Evolutionary conservation across 2,113 vertebrate genomes (phyloP), one percentile per base, ranked within the genome.

Genomic region (Corapipo altera): DNA sequence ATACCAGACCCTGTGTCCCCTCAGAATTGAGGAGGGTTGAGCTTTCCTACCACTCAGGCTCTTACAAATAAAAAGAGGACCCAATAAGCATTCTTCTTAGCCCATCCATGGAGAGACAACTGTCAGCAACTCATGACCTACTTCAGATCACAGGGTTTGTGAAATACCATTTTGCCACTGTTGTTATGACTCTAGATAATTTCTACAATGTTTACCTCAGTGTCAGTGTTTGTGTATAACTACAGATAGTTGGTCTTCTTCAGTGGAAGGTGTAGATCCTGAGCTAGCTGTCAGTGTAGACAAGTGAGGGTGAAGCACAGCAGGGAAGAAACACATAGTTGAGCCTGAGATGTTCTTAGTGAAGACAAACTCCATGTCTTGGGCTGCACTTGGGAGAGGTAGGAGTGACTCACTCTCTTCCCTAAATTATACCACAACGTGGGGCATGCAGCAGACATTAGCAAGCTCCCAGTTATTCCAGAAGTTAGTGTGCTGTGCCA

Each of bases 401-500:
- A 88, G 52, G 79, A 92, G 77, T 96, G 96, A 97, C 51, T 94
- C 91, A 91, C 49, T 46, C 84, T 91, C 58, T 66, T 93, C 6
- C 15, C 74, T 94, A 88, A 97, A 96, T 94, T 89, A 82, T 61
- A 58, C 43, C 54, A 19, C 87, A 82, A n/a, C 0, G 6, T 87
- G 87, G 76, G 65, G 69, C 86, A 92, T 13, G 73, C 93, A 95
- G 89, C 70, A 95, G 89, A 43, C 71, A 70, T 82, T 37, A 91
- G 81, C 90, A 57, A 82, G 74, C 71, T 95, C 89, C 77, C 55
- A 73, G 93, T 96, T 88, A 96, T 88, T 96, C 84, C 89, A 88
- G 74, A 92, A 96, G 81, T 96, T 87, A 76, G 81, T 76, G 43
- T 62, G 67, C 87, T 89, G 91, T 97, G 96, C 91, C 96, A 96